A percentile compares a stretch with the other conserved stretches of the same genome.
Conservation (phyloP, 1,140 invertebrate genomes). For the Aphelenchoides fujianensis region DNA sequence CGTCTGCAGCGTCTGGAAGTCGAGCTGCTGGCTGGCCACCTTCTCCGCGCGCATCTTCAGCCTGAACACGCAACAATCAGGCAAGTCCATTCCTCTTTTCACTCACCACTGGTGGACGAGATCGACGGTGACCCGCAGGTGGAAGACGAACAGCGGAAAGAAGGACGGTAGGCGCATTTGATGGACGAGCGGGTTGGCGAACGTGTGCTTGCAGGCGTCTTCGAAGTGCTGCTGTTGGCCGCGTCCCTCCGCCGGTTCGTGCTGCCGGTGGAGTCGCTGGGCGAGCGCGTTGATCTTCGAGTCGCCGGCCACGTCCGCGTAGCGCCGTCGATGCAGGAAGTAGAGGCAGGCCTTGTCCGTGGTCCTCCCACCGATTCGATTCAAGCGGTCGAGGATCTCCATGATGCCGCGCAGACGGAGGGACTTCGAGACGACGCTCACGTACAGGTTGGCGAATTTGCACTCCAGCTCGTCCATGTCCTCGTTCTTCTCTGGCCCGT, state of each 20-base stretch:
- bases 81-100: background rate
- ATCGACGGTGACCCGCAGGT: slow-evolving; percentile 31
- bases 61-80: background rate
- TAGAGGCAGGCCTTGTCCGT: slow-evolving; percentile 32
- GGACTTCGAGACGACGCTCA: slow-evolving; percentile 22
- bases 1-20: slow-evolving; percentile 31
- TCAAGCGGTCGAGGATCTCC: slow-evolving; percentile 8
- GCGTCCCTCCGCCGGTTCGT: background rate
- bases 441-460: slow-evolving; percentile 6
- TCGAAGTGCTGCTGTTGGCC: background rate
- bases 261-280: slow-evolving; percentile 11
- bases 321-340: slow-evolving; percentile 19
- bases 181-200: background rate
- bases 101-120: slow-evolving; percentile 32
- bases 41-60: slow-evolving; percentile 35
- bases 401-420: slow-evolving; percentile 29
- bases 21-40: slow-evolving; percentile 22
- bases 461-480: slow-evolving; percentile 3
- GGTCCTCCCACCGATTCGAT: background rate
- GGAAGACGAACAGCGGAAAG: slow-evolving; percentile 31
- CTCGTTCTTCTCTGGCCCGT: too few relatives aligned
- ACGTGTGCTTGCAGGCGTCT: slow-evolving; percentile 1
- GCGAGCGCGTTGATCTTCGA: background rate
- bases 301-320: slow-evolving; percentile 18
- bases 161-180: slow-evolving; percentile 32